These are phyloP conservation scores for Eupithecia insigniata DNA, from an alignment of 2,888 invertebrate genomes.

Conservation along the genomic window DNA sequence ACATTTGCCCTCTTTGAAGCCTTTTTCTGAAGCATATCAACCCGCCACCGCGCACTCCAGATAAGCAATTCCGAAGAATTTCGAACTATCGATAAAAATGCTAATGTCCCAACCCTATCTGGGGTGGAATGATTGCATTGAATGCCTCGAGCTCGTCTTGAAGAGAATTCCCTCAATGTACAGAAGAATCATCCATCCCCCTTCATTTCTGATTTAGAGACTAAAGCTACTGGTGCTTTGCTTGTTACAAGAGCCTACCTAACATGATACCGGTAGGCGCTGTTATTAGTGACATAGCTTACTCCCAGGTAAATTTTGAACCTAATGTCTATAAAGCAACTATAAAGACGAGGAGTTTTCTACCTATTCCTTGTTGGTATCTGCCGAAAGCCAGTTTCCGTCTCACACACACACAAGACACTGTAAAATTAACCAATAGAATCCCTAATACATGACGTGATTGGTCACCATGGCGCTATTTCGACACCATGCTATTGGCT, in stretches of 20 bases:
- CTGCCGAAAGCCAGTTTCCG: neutral
- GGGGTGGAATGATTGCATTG: conserved; percentile 74
- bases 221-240: neutral
- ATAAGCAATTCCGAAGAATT: conserved; percentile 53
- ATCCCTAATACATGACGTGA: too few relatives aligned
- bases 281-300: neutral
- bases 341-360: too few relatives aligned
- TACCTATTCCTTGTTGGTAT: too few relatives aligned
- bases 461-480: too few relatives aligned
- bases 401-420: neutral
- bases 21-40: neutral
- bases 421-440: neutral
- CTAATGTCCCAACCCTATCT: conserved; percentile 71
- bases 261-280: neutral
- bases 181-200: conserved; percentile 3
- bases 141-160: conserved; percentile 59
- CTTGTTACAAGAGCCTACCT: neutral
- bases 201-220: neutral
- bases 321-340: too few relatives aligned
- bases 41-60: conserved; percentile 20
- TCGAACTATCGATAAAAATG: conserved; percentile 78
- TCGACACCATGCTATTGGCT: neutral
- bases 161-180: conserved; percentile 13
- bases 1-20: neutral
- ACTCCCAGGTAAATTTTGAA: too few relatives aligned